Conservation (phyloP, 1,140 invertebrate species). For the Nylanderia fulva region DNA sequence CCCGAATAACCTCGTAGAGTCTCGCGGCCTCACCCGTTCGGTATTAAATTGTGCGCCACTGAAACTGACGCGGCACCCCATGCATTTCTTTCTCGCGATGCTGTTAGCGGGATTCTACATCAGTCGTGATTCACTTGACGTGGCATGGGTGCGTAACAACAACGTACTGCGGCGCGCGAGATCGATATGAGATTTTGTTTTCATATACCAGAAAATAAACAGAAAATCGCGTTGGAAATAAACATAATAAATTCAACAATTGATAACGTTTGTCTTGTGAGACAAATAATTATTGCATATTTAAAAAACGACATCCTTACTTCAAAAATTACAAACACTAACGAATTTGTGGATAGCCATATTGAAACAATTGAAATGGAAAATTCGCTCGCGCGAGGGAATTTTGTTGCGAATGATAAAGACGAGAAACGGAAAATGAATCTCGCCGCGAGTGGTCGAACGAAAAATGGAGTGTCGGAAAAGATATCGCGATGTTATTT, state of each 20-base stretch:
- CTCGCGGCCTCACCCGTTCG: constrained; percentile 19
- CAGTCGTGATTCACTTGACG: constrained; percentile 64
- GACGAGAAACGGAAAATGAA: constrained; percentile 76
- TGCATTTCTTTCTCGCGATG: constrained; percentile 62
- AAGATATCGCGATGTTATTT: constrained; percentile 44
- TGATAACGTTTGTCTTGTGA: background rate
- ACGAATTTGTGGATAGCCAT: background rate
- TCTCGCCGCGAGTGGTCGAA: constrained; percentile 59
- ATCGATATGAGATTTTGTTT: background rate
- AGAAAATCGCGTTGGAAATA: background rate
- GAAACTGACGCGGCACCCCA: constrained; percentile 51
- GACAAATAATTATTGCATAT: background rate
- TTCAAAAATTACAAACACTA: constrained; percentile 1
- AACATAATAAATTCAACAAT: background rate
- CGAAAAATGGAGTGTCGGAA: background rate
- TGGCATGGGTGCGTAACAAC: constrained; percentile 40
- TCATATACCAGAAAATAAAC: background rate
- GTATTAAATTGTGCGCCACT: constrained; percentile 71
- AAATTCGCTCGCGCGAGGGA: background rate
- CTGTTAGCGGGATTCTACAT: constrained; percentile 54
- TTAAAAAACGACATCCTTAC: background rate
- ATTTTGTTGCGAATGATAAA: constrained; percentile 59
- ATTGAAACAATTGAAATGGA: background rate
- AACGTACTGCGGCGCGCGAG: constrained; percentile 6
- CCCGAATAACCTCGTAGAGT: constrained; percentile 76